Evolutionary conservation across 2,113 vertebrate genomes (phyloP), one percentile per base, ranked within the genome.

Genomic region (Rhipidura dahli): DNA sequence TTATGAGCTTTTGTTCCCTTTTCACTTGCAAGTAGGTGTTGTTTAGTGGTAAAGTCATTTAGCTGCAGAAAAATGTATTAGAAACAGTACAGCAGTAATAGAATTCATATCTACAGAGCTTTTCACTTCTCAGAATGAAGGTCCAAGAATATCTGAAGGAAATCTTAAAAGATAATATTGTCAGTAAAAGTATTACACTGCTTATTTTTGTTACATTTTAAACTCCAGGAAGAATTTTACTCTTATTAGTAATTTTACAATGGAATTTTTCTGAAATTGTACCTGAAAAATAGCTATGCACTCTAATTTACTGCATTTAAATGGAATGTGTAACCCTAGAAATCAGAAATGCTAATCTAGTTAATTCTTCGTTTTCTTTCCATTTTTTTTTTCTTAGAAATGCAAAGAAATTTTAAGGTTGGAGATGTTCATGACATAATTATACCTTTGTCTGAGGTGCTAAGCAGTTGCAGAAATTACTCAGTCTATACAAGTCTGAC

Each of bases 1-100:
- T 98, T 98, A 98, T 98, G 97, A 98, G 96, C 72, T 98, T 98
- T 98, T 96, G 91, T 97, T 98, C 96, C 90, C 76, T 95, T 96
- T 97, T 96, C 77, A 83, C 87, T 98, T 13, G 7, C 83, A 97
- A 93, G 95, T 96, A 96, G 90, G 71, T 97, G 94, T 97, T 98
- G 94, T 96, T 97, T 96, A 96, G 96, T 95, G 84, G 56, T 85
- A 79, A 96, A 98, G 91, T 92, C 24, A 94, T 96, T 97, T 93
- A 92, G 63, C 92, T 97, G 60, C 85, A 92, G 83, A 95, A 97
- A 98, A 97, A 96, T 88, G 73, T 94, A 96, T 96, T 97, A 96
- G 78, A 96, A 97, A 91, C 60, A 94, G 92, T 90, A 93, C 10
- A 93, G 31, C 26, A 90, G 44, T 78, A 94, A 96, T 54, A 96